Evolutionary conservation across 2,888 invertebrate species (phyloP), one percentile per base, ranked within the genome.

Genomic region (Stenolophus ochropezus): DNA sequence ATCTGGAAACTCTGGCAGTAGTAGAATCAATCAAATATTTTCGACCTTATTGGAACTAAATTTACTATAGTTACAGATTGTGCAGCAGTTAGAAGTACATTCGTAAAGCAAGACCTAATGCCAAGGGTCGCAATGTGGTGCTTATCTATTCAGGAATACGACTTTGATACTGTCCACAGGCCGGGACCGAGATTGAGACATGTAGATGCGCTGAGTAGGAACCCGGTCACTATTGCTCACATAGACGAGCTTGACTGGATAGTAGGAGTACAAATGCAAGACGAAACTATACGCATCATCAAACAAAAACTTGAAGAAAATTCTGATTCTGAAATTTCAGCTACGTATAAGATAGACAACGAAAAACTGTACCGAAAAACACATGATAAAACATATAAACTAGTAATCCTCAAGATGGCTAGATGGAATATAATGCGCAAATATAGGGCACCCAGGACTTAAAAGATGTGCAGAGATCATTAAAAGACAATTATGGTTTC

Each of bases 401-500:
- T 84, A 81, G 78, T 83, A n/a, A 83, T 85, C 4, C 84, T 84
- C n/a, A 80, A 42, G 83, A 82, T 49, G 76, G 82, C 6, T 23
- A 83, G 77, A 74, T 82, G 74, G 82, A 84, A 56, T 51, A 81
- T 86, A 20, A 80, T 85, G 14, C 81, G 82, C 56, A 25, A 11
- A 74, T 82, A 21, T 23, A n/a, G 84, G 77, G 1, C 84, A 84
- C 56, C 83, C 83, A 80, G 83, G 78, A 1, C 18, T 83, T 1
- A 87, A 84, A 21, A 78, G 81, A 1, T 87, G 84, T 18, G 83
- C 81, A 42, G 42, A 16, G 4, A 25, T 25, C 16, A 53, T 58
- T n/a, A 76, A 69, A 83, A 85, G 25, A 61, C 42, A 77, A 16
- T 90, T 88, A 83, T 90, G 89, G 88, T 90, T 90, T 73, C 87